Percentiles rank a stretch among this genome's conserved stretches.
Conservation (phyloP, 2,888 invertebrate genomes). For the Lepidocyrtoides sp. region DNA sequence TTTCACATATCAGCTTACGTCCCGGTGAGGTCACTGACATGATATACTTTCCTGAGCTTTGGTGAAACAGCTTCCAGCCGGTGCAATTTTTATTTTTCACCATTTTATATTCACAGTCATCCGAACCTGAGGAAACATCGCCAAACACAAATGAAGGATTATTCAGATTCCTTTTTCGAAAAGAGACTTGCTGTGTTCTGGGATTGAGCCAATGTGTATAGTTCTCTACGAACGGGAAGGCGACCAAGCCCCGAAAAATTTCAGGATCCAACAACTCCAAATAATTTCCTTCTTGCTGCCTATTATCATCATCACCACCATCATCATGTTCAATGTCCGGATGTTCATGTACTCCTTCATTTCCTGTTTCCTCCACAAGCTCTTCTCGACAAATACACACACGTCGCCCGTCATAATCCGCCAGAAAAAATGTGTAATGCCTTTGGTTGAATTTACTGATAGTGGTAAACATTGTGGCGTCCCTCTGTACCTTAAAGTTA, state of each 20-base stretch:
- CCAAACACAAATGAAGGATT: background rate
- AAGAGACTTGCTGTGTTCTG: background rate
- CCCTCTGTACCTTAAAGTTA: constrained; percentile 8
- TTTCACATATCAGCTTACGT: background rate
- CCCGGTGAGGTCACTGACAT: background rate
- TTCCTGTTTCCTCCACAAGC: too few relatives aligned
- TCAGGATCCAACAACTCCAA: constrained; percentile 1
- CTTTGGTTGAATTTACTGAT: background rate
- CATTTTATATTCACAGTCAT: background rate
- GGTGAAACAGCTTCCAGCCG: background rate
- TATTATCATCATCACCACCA: background rate
- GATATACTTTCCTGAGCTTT: background rate
- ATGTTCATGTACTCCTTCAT: too few relatives aligned
- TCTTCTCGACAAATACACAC: background rate
- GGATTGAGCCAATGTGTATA: constrained; percentile 30
- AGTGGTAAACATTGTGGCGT: background rate
- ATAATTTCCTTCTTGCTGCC: background rate
- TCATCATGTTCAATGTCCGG: background rate
- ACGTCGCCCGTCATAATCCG: background rate
- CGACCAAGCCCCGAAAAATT: background rate
- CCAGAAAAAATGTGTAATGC: background rate
- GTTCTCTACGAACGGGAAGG: background rate
- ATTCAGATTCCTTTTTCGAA: background rate
- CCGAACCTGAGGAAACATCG: background rate
- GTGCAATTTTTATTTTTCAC: background rate